Conservation (phyloP, 2,113 vertebrate species). For the Solea senegalensis region DNA sequence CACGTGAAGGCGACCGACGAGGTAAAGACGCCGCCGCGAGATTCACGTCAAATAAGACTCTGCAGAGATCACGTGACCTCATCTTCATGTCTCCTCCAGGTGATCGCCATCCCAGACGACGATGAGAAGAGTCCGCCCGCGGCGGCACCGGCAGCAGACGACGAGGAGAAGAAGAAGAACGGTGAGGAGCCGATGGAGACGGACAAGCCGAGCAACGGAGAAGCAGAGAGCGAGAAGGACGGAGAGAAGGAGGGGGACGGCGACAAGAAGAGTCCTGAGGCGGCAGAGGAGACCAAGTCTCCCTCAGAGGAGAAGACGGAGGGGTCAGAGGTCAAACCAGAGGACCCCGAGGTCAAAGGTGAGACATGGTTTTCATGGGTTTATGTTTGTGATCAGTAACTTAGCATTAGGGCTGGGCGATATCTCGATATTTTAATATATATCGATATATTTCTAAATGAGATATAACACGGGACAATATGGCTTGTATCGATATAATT, state of each 20-base stretch:
- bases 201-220: slow-evolving; percentile 85
- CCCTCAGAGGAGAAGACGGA: slow-evolving; percentile 62
- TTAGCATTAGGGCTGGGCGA: too few relatives aligned
- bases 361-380: not conserved
- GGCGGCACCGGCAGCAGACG: not conserved
- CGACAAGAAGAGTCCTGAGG: slow-evolving; percentile 58
- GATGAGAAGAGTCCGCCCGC: slow-evolving; percentile 66
- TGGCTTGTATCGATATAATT: too few relatives aligned
- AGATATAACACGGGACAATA: too few relatives aligned
- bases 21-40: slow-evolving; percentile 40
- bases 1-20: slow-evolving; percentile 58
- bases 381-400: too few relatives aligned
- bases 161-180: slow-evolving; percentile 48
- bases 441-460: too few relatives aligned
- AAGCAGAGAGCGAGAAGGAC: slow-evolving; percentile 62
- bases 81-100: slow-evolving; percentile 53
- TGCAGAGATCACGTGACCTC: too few relatives aligned
- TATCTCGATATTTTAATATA: too few relatives aligned
- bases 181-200: slow-evolving; percentile 72
- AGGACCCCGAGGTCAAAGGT: slow-evolving; percentile 87
- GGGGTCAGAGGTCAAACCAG: slow-evolving; percentile 81
- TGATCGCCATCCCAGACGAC: slow-evolving; percentile 81
- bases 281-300: slow-evolving; percentile 55
- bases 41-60: not conserved
- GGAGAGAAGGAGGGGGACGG: slow-evolving; percentile 30